Conservation (phyloP, 2,888 invertebrate genomes). For the Scotopteryx bipunctaria region DNA sequence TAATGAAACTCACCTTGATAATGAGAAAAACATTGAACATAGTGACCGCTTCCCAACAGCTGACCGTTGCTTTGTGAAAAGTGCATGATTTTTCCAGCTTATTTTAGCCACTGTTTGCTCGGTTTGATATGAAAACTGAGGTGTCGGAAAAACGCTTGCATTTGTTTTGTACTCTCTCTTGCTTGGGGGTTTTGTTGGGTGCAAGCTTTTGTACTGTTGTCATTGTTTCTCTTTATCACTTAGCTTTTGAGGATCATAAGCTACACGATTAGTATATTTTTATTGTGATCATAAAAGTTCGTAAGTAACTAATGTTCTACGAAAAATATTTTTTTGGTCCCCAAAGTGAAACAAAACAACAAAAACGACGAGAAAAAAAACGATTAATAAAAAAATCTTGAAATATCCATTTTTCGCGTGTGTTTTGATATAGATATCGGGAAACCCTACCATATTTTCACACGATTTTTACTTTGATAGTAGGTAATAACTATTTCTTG, state of each 20-base stretch:
- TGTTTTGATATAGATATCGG: too few species aligned
- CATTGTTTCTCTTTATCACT: background rate
- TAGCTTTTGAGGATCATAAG: background rate
- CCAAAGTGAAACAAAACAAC: too few species aligned
- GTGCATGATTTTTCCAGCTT: slow-evolving; percentile 11
- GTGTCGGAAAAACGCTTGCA: slow-evolving; percentile 10
- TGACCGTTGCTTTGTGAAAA: slow-evolving; percentile 11
- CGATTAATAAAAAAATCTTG: too few species aligned
- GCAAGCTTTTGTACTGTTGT: background rate
- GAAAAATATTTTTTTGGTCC: too few species aligned
- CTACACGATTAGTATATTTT: too few species aligned
- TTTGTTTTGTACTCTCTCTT: slow-evolving; percentile 7
- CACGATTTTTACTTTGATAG: too few species aligned
- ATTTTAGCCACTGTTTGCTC: slow-evolving; percentile 14
- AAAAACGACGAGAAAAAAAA: too few species aligned
- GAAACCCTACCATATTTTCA: too few species aligned
- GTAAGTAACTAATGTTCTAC: too few species aligned
- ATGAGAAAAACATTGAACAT: slow-evolving; percentile 34
- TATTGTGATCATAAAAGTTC: too few species aligned
- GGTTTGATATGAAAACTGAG: slow-evolving; percentile 16
- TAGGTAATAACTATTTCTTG: too few species aligned
- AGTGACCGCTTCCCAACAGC: slow-evolving; percentile 20
- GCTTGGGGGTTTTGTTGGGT: slow-evolving; percentile 1
- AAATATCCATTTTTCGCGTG: too few species aligned
- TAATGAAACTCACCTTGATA: slow-evolving; percentile 44